A percentile compares a stretch with the other conserved stretches of the same genome.
Conservation (phyloP, 2,797 vertebrate genomes). For the Melanogrammus aeglefinus region DNA sequence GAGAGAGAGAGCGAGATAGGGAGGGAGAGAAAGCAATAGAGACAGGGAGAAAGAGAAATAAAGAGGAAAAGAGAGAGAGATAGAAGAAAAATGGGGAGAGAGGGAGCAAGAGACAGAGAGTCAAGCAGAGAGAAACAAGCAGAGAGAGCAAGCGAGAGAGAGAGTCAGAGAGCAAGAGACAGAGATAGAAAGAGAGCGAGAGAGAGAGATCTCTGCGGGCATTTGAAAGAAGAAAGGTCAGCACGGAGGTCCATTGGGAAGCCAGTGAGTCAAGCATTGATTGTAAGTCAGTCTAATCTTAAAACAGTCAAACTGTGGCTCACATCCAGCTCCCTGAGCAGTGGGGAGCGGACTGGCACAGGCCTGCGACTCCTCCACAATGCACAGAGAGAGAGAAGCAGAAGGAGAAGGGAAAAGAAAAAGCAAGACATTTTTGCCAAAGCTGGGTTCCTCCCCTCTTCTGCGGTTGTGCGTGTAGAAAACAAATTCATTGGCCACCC, state of each 20-base stretch:
- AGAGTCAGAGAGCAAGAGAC: background rate
- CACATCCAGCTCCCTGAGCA: conserved; percentile 26
- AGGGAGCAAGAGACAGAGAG: background rate
- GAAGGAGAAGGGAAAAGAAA: background rate
- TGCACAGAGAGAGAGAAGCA: conserved; percentile 29
- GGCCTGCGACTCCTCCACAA: conserved; percentile 29
- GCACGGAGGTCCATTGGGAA: conserved; percentile 9
- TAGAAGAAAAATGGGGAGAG: background rate
- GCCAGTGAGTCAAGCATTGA: conserved; percentile 27
- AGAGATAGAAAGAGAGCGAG: background rate
- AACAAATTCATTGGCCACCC: too few relatives aligned
- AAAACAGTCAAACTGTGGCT: conserved; percentile 23
- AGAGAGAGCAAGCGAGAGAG: background rate
- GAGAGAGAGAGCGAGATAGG: background rate
- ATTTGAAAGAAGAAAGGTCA: background rate
- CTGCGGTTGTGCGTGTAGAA: too few relatives aligned
- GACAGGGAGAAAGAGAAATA: background rate
- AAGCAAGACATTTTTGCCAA: conserved; percentile 43
- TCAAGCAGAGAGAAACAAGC: background rate
- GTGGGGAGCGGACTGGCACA: conserved; percentile 48
- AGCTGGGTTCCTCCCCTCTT: conserved; percentile 38
- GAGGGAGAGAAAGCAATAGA: background rate
- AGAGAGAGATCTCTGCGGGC: background rate
- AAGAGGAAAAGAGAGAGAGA: conserved; percentile 4
- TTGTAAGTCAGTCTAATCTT: conserved; percentile 37